These are phyloP conservation scores for Virgularia gustaviana DNA, from an alignment of 92 coral and sea anemone species.

Conservation along the genomic window DNA sequence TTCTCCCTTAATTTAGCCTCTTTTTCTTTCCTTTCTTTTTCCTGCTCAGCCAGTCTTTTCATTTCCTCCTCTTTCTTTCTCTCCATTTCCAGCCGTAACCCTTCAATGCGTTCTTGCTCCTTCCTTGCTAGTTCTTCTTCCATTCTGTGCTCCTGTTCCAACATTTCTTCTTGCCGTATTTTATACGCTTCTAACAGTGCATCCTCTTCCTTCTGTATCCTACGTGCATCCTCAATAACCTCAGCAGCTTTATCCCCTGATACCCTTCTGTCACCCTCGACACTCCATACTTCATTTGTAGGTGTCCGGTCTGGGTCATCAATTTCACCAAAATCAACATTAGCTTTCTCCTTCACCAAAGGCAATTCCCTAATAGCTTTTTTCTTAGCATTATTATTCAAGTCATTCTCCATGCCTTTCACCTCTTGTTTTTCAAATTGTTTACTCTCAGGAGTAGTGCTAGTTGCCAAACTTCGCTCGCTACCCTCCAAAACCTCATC, in stretches of 20 bases:
- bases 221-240: constrained; percentile 54
- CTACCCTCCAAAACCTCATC: constrained; percentile 64
- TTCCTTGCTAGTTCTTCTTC: constrained; percentile 83
- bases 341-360: not conserved
- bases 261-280: not conserved
- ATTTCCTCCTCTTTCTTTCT: constrained; percentile 48
- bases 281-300: not conserved
- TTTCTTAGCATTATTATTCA: not conserved
- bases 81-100: constrained; percentile 34
- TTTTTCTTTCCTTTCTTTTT: constrained; percentile 47
- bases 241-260: constrained; percentile 42
- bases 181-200: constrained; percentile 85
- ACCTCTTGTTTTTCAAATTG: not conserved
- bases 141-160: constrained; percentile 81
- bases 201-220: constrained; percentile 81
- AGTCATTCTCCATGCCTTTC: not conserved
- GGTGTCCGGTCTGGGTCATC: not conserved
- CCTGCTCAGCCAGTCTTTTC: constrained; percentile 33
- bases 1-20: constrained; percentile 22
- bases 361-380: not conserved
- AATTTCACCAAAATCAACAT: not conserved
- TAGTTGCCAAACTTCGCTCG: constrained; percentile 24
- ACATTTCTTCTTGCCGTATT: constrained; percentile 74
- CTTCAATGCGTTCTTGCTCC: constrained; percentile 76
- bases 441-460: constrained; percentile 3